Evolutionary conservation across 2,113 vertebrate species (phyloP), one percentile per base, ranked within the genome.

Genomic region (Astur gentilis): DNA sequence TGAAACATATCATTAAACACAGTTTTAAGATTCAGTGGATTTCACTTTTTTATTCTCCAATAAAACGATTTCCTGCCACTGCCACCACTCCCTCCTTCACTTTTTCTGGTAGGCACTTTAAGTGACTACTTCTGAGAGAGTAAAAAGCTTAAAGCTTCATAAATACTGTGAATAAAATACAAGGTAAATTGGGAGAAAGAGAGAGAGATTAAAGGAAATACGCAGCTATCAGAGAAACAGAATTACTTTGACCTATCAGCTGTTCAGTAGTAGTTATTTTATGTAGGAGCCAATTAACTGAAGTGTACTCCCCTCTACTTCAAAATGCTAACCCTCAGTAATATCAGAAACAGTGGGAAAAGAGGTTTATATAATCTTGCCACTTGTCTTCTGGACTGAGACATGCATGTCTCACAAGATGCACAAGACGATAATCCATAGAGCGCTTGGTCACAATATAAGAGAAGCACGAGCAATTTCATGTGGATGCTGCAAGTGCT

Each of bases 1-100:
- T 99, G 98, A 94, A 99, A 99, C 77, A 98, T 31, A 98, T 10
- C 7, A 95, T 65, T 96, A 98, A 97, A 97, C 71, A 87, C n/a
- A 13, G 40, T 71, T 61, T 97, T 90, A 96, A 83, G 60, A 78
- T 38, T 73, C 45, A 31, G 47, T 26, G 70, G 32, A 60, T 70
- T 76, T 82, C 20, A 62, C 7, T 52, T 79, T 20, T 60, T 64
- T 58, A 27, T 58, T 84, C 61, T 73, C 52, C 42, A 54, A 3
- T 31, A 50, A 91, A 91, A 77, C 0, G 0, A 49, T 45, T 77
- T 36, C 26, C 70, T n/a, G 16, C 7, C 13, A 27, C 42, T 1
- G 2, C 36, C 21, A 75, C 61, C 64, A 40, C 23, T 16, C 17
- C 29, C 20, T 70, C 29, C 20, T 70, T 85, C 75, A 31, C 72